Conservation (phyloP, 2,113 vertebrate genomes). For the Scalopus aquaticus region DNA sequence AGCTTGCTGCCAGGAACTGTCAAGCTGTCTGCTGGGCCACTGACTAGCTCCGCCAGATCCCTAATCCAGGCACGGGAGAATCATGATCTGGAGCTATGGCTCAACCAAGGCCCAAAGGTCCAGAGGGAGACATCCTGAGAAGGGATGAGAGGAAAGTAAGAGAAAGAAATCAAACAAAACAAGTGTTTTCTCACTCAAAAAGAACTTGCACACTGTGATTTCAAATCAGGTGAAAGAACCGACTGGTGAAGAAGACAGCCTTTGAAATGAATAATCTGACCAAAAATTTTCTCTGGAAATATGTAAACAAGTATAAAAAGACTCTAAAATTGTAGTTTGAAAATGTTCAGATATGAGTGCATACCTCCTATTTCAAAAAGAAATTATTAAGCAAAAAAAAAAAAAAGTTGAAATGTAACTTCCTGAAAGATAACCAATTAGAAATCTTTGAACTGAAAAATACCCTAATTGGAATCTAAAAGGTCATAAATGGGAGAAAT, state of each 20-base stretch:
- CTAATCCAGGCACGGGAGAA: neutral
- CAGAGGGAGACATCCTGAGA: neutral
- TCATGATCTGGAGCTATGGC: too few species aligned
- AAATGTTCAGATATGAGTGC: constrained; percentile 32
- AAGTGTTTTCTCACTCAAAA: neutral
- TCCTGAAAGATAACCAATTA: neutral
- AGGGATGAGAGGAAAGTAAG: neutral
- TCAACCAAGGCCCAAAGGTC: neutral
- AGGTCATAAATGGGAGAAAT: neutral
- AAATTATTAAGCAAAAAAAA: neutral
- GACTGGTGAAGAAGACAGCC: neutral
- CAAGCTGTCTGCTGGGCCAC: neutral
- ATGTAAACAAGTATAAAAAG: neutral
- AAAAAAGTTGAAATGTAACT: constrained; percentile 50
- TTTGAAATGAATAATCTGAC: constrained; percentile 1
- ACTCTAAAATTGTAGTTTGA: neutral
- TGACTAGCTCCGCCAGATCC: neutral
- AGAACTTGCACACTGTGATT: neutral
- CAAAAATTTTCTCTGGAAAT: constrained; percentile 20
- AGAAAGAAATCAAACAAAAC: constrained; percentile 1
- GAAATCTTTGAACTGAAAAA: constrained; percentile 41
- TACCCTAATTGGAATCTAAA: neutral
- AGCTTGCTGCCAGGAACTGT: neutral
- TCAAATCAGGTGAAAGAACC: neutral
- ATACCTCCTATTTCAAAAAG: constrained; percentile 24